Percentiles rank a stretch among this genome's conserved stretches.
phyloP scores from a whole-genome alignment of 2,888 invertebrate genomes.

The Agonopterix heracliana region DNA sequence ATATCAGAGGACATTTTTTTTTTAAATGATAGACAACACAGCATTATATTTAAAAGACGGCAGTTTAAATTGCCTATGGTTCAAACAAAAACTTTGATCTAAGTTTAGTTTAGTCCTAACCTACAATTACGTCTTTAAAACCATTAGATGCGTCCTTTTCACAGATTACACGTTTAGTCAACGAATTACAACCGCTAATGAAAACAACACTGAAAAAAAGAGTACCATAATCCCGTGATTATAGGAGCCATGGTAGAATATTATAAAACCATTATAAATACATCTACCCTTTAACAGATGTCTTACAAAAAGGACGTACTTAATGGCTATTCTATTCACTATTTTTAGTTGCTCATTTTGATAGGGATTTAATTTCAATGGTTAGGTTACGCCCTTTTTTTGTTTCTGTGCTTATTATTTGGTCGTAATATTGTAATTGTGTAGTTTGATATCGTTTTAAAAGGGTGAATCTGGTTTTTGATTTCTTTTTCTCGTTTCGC shows the following conservation, averaged over 20 bases:
- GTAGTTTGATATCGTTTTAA: neutral
- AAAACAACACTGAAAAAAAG: constrained; percentile 70
- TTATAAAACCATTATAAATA: constrained; percentile 69
- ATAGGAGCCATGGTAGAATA: constrained; percentile 45
- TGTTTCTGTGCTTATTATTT: constrained; percentile 14
- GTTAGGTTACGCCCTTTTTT: constrained; percentile 26
- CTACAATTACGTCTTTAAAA: constrained; percentile 58
- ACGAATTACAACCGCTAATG: constrained; percentile 53
- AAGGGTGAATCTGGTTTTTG: too few relatives aligned
- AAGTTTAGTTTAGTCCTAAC: constrained; percentile 24
- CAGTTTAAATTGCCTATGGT: too few relatives aligned
- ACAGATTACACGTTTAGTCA: constrained; percentile 54
- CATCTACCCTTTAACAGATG: constrained; percentile 66
- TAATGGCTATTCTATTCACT: constrained; percentile 47
- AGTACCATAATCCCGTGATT: constrained; percentile 64
- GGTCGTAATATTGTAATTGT: constrained; percentile 12
- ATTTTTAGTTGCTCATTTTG: constrained; percentile 41
- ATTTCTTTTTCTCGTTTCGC: too few relatives aligned
- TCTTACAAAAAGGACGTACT: constrained; percentile 28
- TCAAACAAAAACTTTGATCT: neutral
- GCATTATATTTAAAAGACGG: too few relatives aligned
- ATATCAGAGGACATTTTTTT: too few relatives aligned
- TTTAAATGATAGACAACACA: too few relatives aligned
- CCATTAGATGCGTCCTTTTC: constrained; percentile 40
- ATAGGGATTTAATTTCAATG: constrained; percentile 42